Conservation (phyloP, 92 coral and sea anemone genomes). For the Parazoanthus darwini region DNA sequence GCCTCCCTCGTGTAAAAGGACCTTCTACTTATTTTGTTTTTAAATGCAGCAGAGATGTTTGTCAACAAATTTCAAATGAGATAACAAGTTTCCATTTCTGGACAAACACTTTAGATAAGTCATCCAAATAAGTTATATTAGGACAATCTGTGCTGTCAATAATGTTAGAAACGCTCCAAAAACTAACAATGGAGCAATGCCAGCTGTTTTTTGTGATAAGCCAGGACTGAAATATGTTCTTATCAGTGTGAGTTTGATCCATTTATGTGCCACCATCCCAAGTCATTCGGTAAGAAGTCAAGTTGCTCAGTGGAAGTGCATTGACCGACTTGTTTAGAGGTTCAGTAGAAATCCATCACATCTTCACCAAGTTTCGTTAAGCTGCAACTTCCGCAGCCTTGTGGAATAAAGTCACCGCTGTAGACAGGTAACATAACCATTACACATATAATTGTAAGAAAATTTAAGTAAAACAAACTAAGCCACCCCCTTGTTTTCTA, state of each 20-base stretch:
- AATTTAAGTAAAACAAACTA: background rate
- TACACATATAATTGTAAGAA: background rate
- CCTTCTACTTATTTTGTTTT: too few relatives aligned
- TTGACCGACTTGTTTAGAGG: background rate
- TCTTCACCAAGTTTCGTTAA: background rate
- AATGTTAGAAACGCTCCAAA: background rate
- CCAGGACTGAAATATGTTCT: background rate
- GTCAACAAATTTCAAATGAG: too few relatives aligned
- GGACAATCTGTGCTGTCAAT: too few relatives aligned
- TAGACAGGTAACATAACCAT: background rate
- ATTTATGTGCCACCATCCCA: background rate
- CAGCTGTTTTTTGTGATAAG: background rate
- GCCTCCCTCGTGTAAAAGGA: too few relatives aligned
- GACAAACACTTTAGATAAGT: too few relatives aligned
- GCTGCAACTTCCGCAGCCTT: conserved; percentile 9
- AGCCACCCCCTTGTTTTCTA: too few relatives aligned
- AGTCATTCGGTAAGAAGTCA: background rate
- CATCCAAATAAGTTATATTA: too few relatives aligned
- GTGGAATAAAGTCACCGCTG: conserved; percentile 29
- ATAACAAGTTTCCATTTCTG: too few relatives aligned
- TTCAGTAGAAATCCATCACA: background rate
- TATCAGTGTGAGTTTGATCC: background rate
- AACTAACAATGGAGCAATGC: too few relatives aligned
- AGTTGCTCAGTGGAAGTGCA: background rate
- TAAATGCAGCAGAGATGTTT: too few relatives aligned